Evolutionary conservation across 37 sponge, comb jelly and placozoan genomes (phyloP).

Genomic region (Crambe crambe): DNA sequence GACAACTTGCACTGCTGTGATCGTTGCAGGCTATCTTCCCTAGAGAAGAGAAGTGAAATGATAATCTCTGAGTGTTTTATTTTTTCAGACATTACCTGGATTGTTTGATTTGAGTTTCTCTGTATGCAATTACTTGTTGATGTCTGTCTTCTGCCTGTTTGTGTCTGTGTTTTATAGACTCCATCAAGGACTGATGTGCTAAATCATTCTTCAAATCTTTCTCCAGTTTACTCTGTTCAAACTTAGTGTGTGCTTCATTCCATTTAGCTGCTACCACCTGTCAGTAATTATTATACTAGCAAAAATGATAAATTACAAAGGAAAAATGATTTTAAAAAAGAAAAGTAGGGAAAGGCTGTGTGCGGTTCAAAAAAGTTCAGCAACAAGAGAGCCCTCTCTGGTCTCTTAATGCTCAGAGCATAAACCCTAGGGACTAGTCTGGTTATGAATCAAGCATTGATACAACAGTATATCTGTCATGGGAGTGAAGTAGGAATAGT

Average conservation of each 20-base stretch:
- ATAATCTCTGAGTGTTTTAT: neutral
- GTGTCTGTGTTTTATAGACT: neutral
- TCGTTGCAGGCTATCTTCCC: neutral
- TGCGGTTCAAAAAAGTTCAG: too few relatives aligned
- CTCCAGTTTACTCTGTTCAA: neutral
- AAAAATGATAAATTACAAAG: too few relatives aligned
- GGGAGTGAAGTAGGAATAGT: too few relatives aligned
- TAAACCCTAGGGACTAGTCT: neutral
- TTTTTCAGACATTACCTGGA: neutral
- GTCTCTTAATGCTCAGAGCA: too few relatives aligned
- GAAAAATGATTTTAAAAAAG: too few relatives aligned
- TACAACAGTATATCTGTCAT: too few relatives aligned
- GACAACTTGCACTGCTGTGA: neutral
- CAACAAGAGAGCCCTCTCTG: neutral
- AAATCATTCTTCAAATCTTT: neutral
- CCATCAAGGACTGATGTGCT: neutral
- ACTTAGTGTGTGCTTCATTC: neutral
- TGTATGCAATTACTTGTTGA: neutral
- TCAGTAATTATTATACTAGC: neutral
- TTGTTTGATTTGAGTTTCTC: neutral
- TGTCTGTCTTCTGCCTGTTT: slow-evolving; percentile 5
- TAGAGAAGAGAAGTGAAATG: neutral
- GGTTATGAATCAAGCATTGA: too few relatives aligned
- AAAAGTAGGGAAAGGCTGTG: neutral
- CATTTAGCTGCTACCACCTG: neutral